Conservation (phyloP, 2,113 vertebrate genomes). For the Oophaga pumilio region DNA sequence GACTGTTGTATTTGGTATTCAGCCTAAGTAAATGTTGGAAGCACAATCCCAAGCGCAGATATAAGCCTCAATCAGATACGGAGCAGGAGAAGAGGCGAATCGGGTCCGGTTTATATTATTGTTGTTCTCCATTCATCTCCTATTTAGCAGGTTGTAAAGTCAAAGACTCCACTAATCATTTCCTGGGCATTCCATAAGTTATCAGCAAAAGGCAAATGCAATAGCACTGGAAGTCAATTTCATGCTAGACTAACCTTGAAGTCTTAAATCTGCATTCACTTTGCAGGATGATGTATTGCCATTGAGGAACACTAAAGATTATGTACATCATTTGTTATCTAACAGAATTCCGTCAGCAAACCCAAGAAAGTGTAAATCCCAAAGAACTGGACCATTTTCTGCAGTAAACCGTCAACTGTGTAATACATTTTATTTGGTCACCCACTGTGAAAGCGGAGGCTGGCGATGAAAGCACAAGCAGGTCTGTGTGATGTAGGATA, state of each 20-base stretch:
- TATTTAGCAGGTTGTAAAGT: slow-evolving; percentile 49
- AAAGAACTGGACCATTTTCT: not conserved
- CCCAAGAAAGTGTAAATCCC: slow-evolving; percentile 12
- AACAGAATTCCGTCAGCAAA: slow-evolving; percentile 40
- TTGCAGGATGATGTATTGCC: slow-evolving; percentile 55
- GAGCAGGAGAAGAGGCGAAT: slow-evolving; percentile 7
- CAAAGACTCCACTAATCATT: slow-evolving; percentile 35
- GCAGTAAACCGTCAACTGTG: not conserved
- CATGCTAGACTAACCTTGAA: slow-evolving; percentile 64
- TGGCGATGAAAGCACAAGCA: not conserved
- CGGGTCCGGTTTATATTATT: slow-evolving; percentile 32
- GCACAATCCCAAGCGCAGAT: not conserved
- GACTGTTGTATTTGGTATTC: slow-evolving; percentile 17
- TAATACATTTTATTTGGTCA: not conserved
- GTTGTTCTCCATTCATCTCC: slow-evolving; percentile 29
- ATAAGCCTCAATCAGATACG: slow-evolving; percentile 19
- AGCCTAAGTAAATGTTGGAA: not conserved
- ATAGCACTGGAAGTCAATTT: slow-evolving; percentile 65
- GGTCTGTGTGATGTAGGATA: not conserved
- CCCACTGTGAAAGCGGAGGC: not conserved
- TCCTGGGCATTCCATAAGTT: slow-evolving; percentile 41
- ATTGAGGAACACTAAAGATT: slow-evolving; percentile 38
- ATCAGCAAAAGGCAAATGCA: slow-evolving; percentile 62
- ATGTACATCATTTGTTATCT: slow-evolving; percentile 51
- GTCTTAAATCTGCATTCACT: slow-evolving; percentile 62